Base-by-base conservation (phyloP, 2,113 vertebrate genomes). In the Poeciliopsis occidentalis region DNA sequence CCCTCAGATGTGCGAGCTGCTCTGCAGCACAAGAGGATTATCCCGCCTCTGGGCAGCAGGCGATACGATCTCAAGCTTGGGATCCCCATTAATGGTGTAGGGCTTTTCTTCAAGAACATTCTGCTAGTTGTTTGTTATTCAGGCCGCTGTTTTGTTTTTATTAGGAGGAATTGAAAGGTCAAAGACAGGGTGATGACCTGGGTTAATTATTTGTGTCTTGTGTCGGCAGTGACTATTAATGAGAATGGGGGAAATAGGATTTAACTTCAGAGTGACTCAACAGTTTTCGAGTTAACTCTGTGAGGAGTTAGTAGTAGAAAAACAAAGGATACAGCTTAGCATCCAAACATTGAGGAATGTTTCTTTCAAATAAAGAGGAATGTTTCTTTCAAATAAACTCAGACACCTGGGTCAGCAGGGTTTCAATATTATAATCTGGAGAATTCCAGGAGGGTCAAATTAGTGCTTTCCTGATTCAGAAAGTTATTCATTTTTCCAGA, bases 21-120 rank as follows among this genome's bases (percentile, higher is more conserved):
- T 87, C 76, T 71, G 75, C 24, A 60, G 87, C 73, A 75, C 87
- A 64, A 70, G 81, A 83, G 87, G 83, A 88, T 91, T 91, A 91
- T 74, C 66, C 60, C 29, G 44, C 80, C 78, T 86, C 51, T 31
- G 41, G n/a, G 84, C 69, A 66, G 68, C 54, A 47, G 1, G 75
- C 47, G 79, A 70, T 84, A 26, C 54, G 60, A 67, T 85, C 82
- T 3, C 67, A 12, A 72, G 62, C 79, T 34, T 30, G n/a, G 67
- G 44, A 65, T 71, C 64, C 74, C 83, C 82, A 67, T 37, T 39
- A 15, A 1, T 57, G 3, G 5, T 34, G 63, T 51, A n/a, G 44
- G 17, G 31, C 54, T 41, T 37, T 6, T 67, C 62, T 60, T 24
- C 75, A 57, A 39, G 69, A 80, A 54, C 0, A 26, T 72, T 71